Evolutionary conservation across 2,888 invertebrate genomes (phyloP), one percentile per base, ranked within the genome.

Genomic region (Dilophus febrilis): DNA sequence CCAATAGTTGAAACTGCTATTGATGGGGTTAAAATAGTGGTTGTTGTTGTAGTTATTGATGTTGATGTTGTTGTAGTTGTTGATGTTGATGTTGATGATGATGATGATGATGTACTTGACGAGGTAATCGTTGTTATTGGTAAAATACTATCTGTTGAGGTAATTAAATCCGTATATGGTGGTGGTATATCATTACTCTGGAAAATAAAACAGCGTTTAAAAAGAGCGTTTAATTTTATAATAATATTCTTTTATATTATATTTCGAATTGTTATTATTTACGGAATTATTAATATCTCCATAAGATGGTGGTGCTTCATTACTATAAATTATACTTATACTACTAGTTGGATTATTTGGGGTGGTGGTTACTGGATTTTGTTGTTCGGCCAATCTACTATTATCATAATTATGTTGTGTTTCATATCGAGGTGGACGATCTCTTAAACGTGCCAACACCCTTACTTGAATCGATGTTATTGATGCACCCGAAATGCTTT

Each of bases 391-490:
- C 22, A 38, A 37, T 31, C 40, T 13, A n/a, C n/a, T n/a, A 11
- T 32, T 35, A 10, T 38, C 37, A 32, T 40, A 40, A 28, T 44
- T 44, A 22, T 42, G 44, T 40, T 41, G 38, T 2, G 41, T 37
- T 18, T 48, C 48, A 42, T 52, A 52, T 1, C 48, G 27, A 31
- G 52, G 52, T 2, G 52, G 52, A 13, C 52, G 43, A 41, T 52
- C 50, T 17, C 50, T 44, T 34, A 52, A 30, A 22, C 50, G 43
- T 6, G 48, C 42, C 16, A 52, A 8, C 1, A 52, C 46, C 17
- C 50, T 37, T 11, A 49, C 46, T 42, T 52, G 51, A 18, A 52
- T 49, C 1, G 51, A 51, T 7, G 48, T 44, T 7, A 51, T 18
- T 12, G 51, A 51, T 11, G 48, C 46, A 26, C 51, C 45, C 19